Conservation (phyloP, 2,888 invertebrate genomes). For the Campoplex capitator region DNA sequence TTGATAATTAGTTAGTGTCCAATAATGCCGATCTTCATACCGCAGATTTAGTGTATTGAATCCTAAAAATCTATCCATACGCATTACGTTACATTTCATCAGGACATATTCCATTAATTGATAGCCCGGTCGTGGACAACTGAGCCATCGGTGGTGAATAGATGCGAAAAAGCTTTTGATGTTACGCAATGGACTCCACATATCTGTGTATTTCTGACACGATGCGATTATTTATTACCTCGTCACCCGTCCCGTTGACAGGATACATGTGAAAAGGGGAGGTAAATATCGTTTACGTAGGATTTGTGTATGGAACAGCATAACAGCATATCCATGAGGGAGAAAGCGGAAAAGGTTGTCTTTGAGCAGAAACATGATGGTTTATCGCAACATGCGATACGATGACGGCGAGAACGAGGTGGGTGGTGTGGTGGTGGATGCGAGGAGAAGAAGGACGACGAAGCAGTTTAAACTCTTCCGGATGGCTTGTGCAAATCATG, state of each 20-base stretch:
- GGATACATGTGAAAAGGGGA: neutral
- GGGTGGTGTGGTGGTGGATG: neutral
- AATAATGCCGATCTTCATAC: neutral
- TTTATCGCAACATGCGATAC: constrained; percentile 56
- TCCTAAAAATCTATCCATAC: neutral
- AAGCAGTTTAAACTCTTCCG: constrained; percentile 65
- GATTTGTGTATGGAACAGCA: neutral
- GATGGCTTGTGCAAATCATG: constrained; percentile 72
- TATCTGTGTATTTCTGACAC: neutral
- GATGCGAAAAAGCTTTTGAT: constrained; percentile 39
- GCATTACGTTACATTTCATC: neutral
- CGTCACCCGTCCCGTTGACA: constrained; percentile 34
- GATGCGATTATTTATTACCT: constrained; percentile 59
- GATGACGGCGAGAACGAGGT: constrained; percentile 43
- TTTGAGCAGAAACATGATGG: constrained; percentile 38
- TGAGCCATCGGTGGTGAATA: neutral
- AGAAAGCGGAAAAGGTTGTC: constrained; percentile 26
- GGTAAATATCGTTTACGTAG: constrained; percentile 2
- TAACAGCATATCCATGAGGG: constrained; percentile 4
- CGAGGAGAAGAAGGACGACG: constrained; percentile 14
- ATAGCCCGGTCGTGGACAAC: constrained; percentile 13
- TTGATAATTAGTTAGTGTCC: neutral
- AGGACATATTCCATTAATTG: constrained; percentile 6
- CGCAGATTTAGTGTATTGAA: neutral
- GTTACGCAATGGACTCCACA: constrained; percentile 25